Conservation (phyloP, 23 tunicate genomes). For the Halocynthia roretzi region DNA sequence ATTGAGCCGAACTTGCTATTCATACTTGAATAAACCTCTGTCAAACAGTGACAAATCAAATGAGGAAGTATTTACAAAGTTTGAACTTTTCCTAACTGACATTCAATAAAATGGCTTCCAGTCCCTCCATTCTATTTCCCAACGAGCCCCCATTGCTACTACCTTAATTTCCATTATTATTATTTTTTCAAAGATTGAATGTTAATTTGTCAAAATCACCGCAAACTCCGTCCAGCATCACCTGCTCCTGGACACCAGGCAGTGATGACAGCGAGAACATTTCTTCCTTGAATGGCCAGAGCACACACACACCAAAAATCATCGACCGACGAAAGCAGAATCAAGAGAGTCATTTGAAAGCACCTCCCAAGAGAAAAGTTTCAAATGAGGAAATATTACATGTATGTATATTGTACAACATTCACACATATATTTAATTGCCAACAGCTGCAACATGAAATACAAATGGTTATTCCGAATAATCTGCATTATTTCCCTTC, state of each 20-base stretch:
- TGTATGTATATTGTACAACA: not conserved
- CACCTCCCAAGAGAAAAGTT: conserved; percentile 15
- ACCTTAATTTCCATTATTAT: not conserved
- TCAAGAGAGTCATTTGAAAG: conserved; percentile 17
- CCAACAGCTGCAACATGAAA: too few species aligned
- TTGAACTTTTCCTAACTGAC: not conserved
- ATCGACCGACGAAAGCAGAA: conserved; percentile 11
- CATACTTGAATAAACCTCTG: too few species aligned
- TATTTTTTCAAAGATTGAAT: not conserved
- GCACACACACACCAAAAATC: conserved; percentile 19
- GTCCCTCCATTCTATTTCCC: not conserved
- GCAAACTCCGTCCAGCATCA: conserved; percentile 11
- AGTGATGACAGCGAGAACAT: conserved; percentile 8
- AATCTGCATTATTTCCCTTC: too few species aligned
- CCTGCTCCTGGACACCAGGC: conserved; percentile 15
- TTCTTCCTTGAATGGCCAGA: not conserved
- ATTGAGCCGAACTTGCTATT: too few species aligned
- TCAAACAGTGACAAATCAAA: too few species aligned
- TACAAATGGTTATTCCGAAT: too few species aligned
- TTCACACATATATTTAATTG: too few species aligned
- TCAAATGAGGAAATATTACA: conserved; percentile 19
- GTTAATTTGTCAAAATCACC: conserved; percentile 13
- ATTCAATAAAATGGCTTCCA: not conserved
- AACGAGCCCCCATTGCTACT: not conserved
- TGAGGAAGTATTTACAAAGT: not conserved